Evolutionary conservation across 2,797 vertebrate species (phyloP).

Genomic region (Smutsia gigantea): DNA sequence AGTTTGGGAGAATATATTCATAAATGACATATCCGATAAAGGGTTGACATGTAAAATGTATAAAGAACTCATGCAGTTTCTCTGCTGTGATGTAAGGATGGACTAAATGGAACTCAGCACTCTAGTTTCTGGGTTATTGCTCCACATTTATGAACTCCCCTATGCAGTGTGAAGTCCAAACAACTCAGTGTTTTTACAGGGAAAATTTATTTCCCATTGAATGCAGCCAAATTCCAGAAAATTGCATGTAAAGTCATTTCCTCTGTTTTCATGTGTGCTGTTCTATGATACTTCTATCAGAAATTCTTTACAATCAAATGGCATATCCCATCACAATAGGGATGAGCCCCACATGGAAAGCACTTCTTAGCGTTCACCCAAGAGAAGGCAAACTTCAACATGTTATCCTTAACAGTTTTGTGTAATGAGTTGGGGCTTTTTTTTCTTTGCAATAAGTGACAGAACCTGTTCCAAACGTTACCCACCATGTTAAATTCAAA

Average conservation of each 20-base stretch:
- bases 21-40: no score
- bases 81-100: no score
- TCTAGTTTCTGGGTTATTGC: neutral
- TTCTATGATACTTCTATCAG: neutral
- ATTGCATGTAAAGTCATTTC: neutral
- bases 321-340: neutral
- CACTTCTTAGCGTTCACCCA: neutral
- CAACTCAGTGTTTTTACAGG: slow-evolving; percentile 41
- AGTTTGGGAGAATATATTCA: no score
- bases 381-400: neutral
- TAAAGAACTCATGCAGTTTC: no score
- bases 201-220: slow-evolving; percentile 38
- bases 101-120: neutral
- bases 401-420: neutral
- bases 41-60: no score
- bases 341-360: neutral
- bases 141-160: slow-evolving; percentile 45
- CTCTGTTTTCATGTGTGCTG: neutral
- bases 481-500: neutral
- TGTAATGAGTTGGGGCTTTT: neutral
- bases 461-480: neutral
- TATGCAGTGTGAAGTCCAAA: slow-evolving; percentile 52
- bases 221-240: neutral
- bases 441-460: no score
- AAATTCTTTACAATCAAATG: neutral